Evolutionary conservation across 35 echinoderm and acorn worm species (phyloP), one percentile per base, ranked within the genome.

Genomic region (Diadema setosum): DNA sequence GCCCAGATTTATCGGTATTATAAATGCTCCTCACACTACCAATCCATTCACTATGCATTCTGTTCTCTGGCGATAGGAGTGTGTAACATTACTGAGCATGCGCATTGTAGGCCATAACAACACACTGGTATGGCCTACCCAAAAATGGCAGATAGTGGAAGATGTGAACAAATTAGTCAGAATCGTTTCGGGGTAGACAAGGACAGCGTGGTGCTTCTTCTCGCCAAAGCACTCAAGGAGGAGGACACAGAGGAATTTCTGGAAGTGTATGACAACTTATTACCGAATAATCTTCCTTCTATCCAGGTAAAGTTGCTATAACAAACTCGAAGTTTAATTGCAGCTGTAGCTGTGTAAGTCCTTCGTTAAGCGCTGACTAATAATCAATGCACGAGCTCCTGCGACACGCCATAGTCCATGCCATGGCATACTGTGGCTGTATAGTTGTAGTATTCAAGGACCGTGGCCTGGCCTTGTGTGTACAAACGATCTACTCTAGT

Each of bases 71-170:
- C n/a, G n/a, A n/a, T n/a, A n/a, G n/a, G n/a, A n/a, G 26, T 67
- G 30, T 67, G 73, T 78, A 78, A 78, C 44, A 41, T 34, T 20
- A 78, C 73, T 78, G 73, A 78, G 73, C 73, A 78, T 78, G 73
- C 73, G 73, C 73, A 78, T 34, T 78, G 9, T 21, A 67, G 63
- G 73, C 73, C 73, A 78, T 78, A 78, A 78, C 73, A 78, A 78
- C 73, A 78, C 73, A 25, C 9, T 52, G 9, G 48, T n/a, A 52
- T 52, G 9, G 73, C 44, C 73, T 78, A 78, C 73, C 73, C 40
- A 42, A 78, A 78, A 78, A 78, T 78, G 73, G 73, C 73, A 78
- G 73, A 78, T 41, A 78, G 73, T 78, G 73, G 73, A 78, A 78
- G 73, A 78, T 78, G 73, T 78, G 73, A 78, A 21, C 33, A 42